A percentile compares a stretch with the other conserved stretches of the same genome.
These are phyloP conservation scores for Trichonephila clavipes DNA, from an alignment of 1,140 invertebrate genomes.

Conservation along the genomic window DNA sequence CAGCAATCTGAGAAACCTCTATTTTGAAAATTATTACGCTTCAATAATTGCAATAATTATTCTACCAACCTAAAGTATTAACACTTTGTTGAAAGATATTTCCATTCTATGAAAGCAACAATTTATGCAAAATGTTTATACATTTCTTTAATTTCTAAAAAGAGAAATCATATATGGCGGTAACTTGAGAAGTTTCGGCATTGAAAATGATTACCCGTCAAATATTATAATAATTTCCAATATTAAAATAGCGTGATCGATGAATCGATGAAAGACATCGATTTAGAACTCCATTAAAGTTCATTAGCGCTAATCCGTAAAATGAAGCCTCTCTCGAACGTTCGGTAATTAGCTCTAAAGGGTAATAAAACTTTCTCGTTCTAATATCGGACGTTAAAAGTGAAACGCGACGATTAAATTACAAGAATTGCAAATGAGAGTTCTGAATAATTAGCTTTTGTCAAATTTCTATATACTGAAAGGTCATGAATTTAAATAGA, in stretches of 20 bases:
- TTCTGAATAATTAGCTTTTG: slow-evolving; percentile 3
- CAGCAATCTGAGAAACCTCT: too few relatives aligned
- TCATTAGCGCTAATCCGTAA: slow-evolving; percentile 63
- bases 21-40: too few relatives aligned
- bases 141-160: neutral
- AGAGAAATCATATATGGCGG: neutral
- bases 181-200: neutral
- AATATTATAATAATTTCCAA: slow-evolving; percentile 42
- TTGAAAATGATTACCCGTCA: slow-evolving; percentile 26
- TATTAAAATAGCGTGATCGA: slow-evolving; percentile 49
- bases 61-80: too few relatives aligned
- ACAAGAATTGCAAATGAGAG: slow-evolving; percentile 7
- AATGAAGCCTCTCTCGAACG: slow-evolving; percentile 20
- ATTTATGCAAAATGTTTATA: neutral
- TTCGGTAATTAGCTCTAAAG: slow-evolving; percentile 49
- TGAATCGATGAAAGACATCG: slow-evolving; percentile 40
- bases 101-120: too few relatives aligned
- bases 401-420: slow-evolving; percentile 53
- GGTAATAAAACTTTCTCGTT: slow-evolving; percentile 47
- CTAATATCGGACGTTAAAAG: slow-evolving; percentile 55
- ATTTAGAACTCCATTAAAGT: slow-evolving; percentile 64
- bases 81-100: too few relatives aligned
- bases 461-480: neutral
- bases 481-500: neutral
- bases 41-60: too few relatives aligned